These are phyloP conservation scores for Synergus itoensis DNA, from an alignment of 2,888 invertebrate species.

Conservation along the genomic window DNA sequence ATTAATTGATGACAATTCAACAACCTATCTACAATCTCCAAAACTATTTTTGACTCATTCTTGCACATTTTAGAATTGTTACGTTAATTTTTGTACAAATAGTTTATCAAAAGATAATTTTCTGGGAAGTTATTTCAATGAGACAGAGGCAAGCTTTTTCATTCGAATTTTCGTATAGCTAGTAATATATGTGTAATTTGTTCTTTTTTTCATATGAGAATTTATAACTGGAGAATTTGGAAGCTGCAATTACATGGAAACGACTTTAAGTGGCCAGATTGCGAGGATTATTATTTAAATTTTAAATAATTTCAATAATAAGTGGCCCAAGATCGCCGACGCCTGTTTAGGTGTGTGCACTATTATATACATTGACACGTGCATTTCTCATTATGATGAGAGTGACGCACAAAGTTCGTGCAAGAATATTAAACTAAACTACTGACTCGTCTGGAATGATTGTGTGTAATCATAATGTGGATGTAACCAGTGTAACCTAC, in stretches of 20 bases:
- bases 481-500: slow-evolving; percentile 49
- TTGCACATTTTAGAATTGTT: background rate
- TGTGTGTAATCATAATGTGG: slow-evolving; percentile 41
- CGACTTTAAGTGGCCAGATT: background rate
- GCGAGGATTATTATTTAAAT: background rate
- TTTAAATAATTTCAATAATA: background rate
- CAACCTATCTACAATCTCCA: background rate
- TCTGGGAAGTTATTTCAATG: background rate
- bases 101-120: too few relatives aligned
- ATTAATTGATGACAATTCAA: too few relatives aligned
- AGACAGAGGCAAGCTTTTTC: too few relatives aligned
- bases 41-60: background rate
- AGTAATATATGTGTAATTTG: too few relatives aligned
- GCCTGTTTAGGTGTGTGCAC: background rate
- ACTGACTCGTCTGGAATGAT: slow-evolving; percentile 18
- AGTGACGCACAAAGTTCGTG: slow-evolving; percentile 38
- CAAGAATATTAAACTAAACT: slow-evolving; percentile 35
- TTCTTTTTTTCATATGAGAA: slow-evolving; percentile 15
- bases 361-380: background rate
- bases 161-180: too few relatives aligned
- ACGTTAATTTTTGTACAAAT: background rate
- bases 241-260: background rate
- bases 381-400: background rate
- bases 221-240: background rate
- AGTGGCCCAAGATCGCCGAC: too few relatives aligned